Evolutionary conservation across 2,113 vertebrate species (phyloP).

Genomic region (Daubentonia madagascariensis): DNA sequence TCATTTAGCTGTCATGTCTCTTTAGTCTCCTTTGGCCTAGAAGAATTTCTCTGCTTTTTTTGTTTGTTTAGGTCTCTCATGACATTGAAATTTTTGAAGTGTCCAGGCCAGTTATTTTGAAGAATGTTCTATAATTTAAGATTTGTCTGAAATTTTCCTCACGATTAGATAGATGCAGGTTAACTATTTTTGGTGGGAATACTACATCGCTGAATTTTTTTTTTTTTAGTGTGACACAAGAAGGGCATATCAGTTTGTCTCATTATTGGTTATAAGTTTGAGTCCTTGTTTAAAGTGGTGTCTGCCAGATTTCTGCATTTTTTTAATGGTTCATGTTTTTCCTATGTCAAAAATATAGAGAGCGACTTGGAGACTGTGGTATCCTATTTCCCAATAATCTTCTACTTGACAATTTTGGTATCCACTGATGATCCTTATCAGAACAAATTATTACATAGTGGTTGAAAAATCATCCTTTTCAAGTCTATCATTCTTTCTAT

Average conservation of each 20-base stretch:
- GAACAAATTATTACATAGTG: background rate
- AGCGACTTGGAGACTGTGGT: background rate
- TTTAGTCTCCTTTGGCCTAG: background rate
- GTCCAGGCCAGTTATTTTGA: background rate
- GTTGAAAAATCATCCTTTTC: background rate
- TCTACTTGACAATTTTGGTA: background rate
- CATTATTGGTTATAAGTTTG: background rate
- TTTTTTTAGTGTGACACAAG: background rate
- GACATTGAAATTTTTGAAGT: background rate
- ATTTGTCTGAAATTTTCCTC: background rate
- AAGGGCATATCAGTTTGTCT: background rate
- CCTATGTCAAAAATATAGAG: background rate
- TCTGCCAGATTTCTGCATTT: background rate
- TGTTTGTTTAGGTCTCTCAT: background rate
- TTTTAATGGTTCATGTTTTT: background rate
- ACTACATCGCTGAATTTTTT: background rate
- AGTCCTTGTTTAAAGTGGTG: background rate
- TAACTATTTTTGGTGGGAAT: background rate
- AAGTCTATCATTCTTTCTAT: background rate
- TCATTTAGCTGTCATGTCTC: background rate
- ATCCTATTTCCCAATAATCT: background rate
- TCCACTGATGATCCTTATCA: background rate
- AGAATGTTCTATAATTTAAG: background rate
- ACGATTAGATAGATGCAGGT: background rate
- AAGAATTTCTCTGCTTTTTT: background rate